Evolutionary conservation across 2,113 vertebrate species (phyloP).

Genomic region (Ranitomeya variabilis): DNA sequence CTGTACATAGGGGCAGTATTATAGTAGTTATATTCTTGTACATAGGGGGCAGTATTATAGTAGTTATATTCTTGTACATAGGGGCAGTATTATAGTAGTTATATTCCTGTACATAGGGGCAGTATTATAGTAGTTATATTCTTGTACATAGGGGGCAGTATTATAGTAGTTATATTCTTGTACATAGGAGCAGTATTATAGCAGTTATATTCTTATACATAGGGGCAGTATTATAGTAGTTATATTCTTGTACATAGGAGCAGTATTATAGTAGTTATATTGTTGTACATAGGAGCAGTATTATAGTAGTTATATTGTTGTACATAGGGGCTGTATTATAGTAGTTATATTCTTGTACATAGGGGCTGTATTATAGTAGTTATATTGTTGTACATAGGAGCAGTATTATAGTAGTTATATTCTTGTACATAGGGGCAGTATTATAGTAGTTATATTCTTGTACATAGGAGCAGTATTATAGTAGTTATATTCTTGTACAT

Average conservation of each 20-base stretch:
- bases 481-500: conserved; percentile 4
- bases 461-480: neutral
- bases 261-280: conserved; percentile 3
- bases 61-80: conserved; percentile 7
- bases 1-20: neutral
- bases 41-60: conserved; percentile 7
- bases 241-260: conserved; percentile 6
- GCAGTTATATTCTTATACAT: neutral
- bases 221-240: neutral
- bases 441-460: conserved; percentile 3
- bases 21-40: conserved; percentile 25
- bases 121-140: conserved; percentile 20
- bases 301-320: conserved; percentile 17
- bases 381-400: neutral
- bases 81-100: conserved; percentile 12
- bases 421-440: neutral
- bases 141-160: neutral
- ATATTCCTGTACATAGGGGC: neutral
- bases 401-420: conserved; percentile 10
- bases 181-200: neutral
- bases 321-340: neutral
- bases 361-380: conserved; percentile 4
- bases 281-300: neutral
- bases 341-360: neutral
- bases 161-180: conserved; percentile 18